Evolutionary conservation across 2,797 vertebrate genomes (phyloP).

Genomic region (Clarias pachynema): DNA sequence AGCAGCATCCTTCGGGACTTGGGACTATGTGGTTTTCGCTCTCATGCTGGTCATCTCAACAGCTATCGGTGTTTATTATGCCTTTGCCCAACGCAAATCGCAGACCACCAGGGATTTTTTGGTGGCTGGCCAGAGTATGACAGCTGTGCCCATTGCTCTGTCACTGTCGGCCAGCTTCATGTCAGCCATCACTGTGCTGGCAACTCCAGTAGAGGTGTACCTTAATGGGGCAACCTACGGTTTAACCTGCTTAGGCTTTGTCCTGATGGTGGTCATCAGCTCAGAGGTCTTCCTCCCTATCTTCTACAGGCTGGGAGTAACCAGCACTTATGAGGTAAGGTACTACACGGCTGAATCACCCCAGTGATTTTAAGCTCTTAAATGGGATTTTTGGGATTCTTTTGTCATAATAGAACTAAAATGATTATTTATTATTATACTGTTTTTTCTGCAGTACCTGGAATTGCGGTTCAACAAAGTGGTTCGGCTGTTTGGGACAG

Average conservation of each 20-base stretch:
- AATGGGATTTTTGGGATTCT: background rate
- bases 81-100: constrained; percentile 75
- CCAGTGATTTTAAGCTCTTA: background rate
- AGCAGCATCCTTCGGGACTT: constrained; percentile 70
- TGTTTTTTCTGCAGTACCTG: constrained; percentile 83
- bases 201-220: constrained; percentile 89
- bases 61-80: constrained; percentile 85
- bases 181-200: constrained; percentile 92
- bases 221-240: constrained; percentile 79
- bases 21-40: constrained; percentile 90
- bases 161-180: constrained; percentile 95
- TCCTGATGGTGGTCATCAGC: constrained; percentile 77
- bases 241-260: constrained; percentile 78
- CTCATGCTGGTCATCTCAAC: constrained; percentile 86
- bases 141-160: constrained; percentile 84
- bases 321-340: constrained; percentile 92
- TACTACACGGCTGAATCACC: background rate
- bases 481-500: constrained; percentile 84
- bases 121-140: constrained; percentile 84
- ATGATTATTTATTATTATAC: background rate
- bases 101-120: constrained; percentile 82
- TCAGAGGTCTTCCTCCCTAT: constrained; percentile 92
- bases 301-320: constrained; percentile 89
- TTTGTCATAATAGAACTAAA: too few relatives aligned
- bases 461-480: constrained; percentile 90